Evolutionary conservation across 1,140 invertebrate genomes (phyloP).

Genomic region (Diploscapter pachys): DNA sequence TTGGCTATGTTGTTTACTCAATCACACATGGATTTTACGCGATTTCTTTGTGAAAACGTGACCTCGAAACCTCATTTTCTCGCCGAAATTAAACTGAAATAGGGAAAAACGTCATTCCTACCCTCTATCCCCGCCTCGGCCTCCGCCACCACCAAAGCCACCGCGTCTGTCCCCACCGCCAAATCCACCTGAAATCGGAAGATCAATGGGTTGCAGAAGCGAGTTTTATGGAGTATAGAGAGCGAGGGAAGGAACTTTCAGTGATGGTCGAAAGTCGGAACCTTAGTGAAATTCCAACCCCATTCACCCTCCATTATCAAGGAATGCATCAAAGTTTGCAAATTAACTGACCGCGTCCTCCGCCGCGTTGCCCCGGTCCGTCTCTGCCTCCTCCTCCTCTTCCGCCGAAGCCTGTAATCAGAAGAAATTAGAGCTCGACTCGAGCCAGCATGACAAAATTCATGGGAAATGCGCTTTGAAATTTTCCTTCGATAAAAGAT

Average conservation of each 20-base stretch:
- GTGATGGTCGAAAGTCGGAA: too few species aligned
- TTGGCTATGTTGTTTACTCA: not conserved
- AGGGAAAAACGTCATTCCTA: not conserved
- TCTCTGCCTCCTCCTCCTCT: conserved; percentile 21
- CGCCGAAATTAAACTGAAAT: not conserved
- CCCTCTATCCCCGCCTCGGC: conserved; percentile 7
- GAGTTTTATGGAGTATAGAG: too few species aligned
- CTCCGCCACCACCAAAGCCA: conserved; percentile 9
- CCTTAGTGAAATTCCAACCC: too few species aligned
- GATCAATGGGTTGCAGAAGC: too few species aligned
- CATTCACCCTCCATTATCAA: too few species aligned
- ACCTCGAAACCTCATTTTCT: conserved; percentile 2
- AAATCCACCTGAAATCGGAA: not conserved
- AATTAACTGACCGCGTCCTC: not conserved
- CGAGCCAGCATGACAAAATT: too few species aligned
- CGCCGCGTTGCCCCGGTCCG: not conserved
- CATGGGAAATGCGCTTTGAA: too few species aligned
- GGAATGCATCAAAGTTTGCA: not conserved
- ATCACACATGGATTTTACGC: not conserved
- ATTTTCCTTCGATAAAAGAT: too few species aligned
- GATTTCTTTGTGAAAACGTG: not conserved
- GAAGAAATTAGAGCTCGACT: too few species aligned
- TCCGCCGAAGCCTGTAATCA: conserved; percentile 2
- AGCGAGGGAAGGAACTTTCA: too few species aligned
- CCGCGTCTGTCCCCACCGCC: conserved; percentile 13